phyloP scores from a whole-genome alignment of 2,888 invertebrate species.

The Conus canariensis region DNA sequence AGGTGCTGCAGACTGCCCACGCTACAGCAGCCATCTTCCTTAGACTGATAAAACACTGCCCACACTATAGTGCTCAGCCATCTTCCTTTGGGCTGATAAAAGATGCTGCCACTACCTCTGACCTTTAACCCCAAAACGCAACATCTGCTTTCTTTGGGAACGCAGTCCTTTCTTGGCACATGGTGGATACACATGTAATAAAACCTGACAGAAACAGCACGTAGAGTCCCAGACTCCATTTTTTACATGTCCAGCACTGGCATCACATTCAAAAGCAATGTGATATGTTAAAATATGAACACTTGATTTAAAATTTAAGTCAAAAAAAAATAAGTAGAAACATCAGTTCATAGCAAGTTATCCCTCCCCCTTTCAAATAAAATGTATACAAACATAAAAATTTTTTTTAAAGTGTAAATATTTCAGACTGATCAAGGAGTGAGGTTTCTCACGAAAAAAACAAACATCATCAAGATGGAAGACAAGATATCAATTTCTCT shows the following conservation, averaged over 20 bases:
- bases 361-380: background rate
- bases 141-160: background rate
- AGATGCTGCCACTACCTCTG: background rate
- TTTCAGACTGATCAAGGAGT: background rate
- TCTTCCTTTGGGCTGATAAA: background rate
- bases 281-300: conserved; percentile 21
- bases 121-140: background rate
- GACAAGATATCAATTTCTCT: background rate
- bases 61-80: background rate
- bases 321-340: background rate
- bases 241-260: background rate
- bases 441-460: background rate
- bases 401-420: background rate
- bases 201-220: background rate
- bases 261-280: conserved; percentile 19
- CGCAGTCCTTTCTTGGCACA: background rate
- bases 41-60: too few species aligned
- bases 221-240: background rate
- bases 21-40: too few species aligned
- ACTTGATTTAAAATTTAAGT: background rate
- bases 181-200: background rate
- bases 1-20: too few species aligned
- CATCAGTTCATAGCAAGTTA: background rate
- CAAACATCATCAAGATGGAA: background rate
- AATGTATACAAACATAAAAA: background rate